phyloP scores from a whole-genome alignment of 2,113 vertebrate genomes.

The Phylloscopus trochiloides region DNA sequence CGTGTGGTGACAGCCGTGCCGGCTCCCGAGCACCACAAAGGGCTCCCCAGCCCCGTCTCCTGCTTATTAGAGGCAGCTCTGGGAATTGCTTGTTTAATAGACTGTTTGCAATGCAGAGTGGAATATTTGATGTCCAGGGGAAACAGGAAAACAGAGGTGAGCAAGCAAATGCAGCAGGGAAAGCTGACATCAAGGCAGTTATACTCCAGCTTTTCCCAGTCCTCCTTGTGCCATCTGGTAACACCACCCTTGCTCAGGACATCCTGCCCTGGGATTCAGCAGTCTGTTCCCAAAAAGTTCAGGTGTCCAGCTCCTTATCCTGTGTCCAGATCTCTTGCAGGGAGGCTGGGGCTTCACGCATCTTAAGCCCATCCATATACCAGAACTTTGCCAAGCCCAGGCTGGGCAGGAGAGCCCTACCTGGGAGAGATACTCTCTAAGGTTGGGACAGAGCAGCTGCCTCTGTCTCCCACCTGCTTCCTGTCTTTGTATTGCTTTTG shows the following conservation, averaged over 20 bases:
- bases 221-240: neutral
- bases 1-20: neutral
- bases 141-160: neutral
- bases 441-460: neutral
- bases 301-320: neutral
- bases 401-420: neutral
- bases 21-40: neutral
- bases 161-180: neutral
- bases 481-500: neutral
- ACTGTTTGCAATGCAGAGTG: neutral
- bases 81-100: constrained; percentile 37
- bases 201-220: neutral
- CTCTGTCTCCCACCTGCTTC: neutral
- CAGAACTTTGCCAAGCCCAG: neutral
- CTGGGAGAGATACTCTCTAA: neutral
- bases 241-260: neutral
- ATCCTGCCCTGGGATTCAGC: neutral
- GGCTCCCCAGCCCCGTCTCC: neutral
- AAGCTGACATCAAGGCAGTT: neutral
- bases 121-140: neutral
- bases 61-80: neutral
- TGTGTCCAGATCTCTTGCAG: neutral
- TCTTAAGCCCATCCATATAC: neutral
- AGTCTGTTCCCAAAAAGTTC: neutral
- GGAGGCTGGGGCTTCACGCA: neutral